Base-by-base conservation (phyloP, 2,888 invertebrate genomes). In the Dryocosmus kuriphilus region DNA sequence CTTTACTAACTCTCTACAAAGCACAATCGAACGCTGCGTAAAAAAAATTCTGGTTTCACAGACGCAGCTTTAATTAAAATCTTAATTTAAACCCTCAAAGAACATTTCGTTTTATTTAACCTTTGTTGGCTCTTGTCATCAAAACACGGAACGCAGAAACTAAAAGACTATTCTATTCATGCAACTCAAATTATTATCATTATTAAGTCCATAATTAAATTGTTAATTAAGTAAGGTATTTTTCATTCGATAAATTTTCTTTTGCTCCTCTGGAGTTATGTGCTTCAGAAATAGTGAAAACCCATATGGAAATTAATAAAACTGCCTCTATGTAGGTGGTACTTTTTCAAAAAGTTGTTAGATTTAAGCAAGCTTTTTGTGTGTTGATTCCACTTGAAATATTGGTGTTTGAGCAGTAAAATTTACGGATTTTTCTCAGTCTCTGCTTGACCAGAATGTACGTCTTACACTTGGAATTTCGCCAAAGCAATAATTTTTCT, bases 61-160 rank as follows among this genome's bases (percentile, higher is more conserved):
- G 22, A 7, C n/a, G 38, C 1, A 65, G 76, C 67, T 77, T 79
- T 77, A 79, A 81, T 81, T 79, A 77, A 79, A 79, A 79, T 77
- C 67, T 67, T 22, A 73, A 81, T 46, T 75, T 67, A 67, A 35
- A 35, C 7, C 32, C n/a, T 19, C 35, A 60, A 60, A 22, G 60
- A 14, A 27, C 6, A 27, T 60, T 60, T 60, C 27, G 22, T 60
- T 60, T 24, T 32, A 32, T 62, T 8, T 19, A 30, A 32, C 19
- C 32, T 46, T 19, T 46, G 19, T 16, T 46, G 46, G 7, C 46
- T 19, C 19, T 46, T 46, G 19, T 19, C 46, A 46, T 46, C 46
- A 46, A 19, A 46, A 46, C 46, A 46, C 19, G 19, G 16, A 35
- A 35, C 9, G 35, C 35, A 35, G 46, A 46, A 46, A 46, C 46